phyloP scores from a whole-genome alignment of 2,888 invertebrate genomes.

The Tipula confusa region DNA sequence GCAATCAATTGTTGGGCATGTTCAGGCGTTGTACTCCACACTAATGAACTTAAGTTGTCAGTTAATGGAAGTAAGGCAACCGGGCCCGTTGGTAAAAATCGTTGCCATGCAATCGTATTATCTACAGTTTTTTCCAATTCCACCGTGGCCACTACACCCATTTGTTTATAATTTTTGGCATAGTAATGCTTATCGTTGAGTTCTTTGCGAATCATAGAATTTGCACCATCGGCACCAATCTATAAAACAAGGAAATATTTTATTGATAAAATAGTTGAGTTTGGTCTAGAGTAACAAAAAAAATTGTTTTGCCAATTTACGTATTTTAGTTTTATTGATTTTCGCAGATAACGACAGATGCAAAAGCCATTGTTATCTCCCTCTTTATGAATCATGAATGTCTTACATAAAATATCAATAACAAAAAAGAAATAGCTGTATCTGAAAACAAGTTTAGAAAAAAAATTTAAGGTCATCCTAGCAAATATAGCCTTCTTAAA shows the following conservation, averaged over 20 bases:
- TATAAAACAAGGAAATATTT: constrained; percentile 42
- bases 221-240: constrained; percentile 93
- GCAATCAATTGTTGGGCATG: constrained; percentile 70
- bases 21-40: constrained; percentile 80
- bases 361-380: neutral
- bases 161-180: constrained; percentile 78
- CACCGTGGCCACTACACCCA: constrained; percentile 89
- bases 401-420: neutral
- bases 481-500: too few species aligned
- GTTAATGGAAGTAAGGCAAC: constrained; percentile 86
- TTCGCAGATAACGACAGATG: neutral
- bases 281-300: neutral
- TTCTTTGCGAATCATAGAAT: constrained; percentile 77
- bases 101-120: constrained; percentile 92
- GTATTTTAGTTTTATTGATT: neutral
- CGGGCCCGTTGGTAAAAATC: constrained; percentile 88
- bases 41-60: constrained; percentile 76
- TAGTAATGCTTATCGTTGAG: constrained; percentile 55
- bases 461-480: too few species aligned
- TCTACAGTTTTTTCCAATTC: constrained; percentile 63
- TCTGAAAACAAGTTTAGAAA: neutral
- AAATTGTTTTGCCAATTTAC: neutral
- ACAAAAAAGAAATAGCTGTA: neutral
- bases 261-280: neutral
- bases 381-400: neutral